Conservation (phyloP, 2,888 invertebrate species). For the Orthosia gracilis region DNA sequence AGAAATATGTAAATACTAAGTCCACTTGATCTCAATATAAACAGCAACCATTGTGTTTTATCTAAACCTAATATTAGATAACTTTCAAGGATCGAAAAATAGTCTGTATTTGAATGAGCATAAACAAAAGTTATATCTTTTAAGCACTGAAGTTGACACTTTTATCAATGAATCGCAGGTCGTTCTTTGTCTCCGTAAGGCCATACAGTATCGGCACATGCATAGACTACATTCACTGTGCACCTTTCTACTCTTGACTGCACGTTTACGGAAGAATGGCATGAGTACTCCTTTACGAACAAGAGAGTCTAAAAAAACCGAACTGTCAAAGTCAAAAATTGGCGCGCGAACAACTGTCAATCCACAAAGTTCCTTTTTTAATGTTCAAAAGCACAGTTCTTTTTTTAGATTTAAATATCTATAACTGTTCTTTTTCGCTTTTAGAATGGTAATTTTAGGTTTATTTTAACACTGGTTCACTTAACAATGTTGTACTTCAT, state of each 20-base stretch:
- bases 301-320: slow-evolving; percentile 27
- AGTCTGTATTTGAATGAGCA: slow-evolving; percentile 87
- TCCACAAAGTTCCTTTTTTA: slow-evolving; percentile 31
- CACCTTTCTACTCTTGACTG: slow-evolving; percentile 83
- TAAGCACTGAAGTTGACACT: slow-evolving; percentile 84
- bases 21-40: slow-evolving; percentile 54
- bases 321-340: slow-evolving; percentile 57
- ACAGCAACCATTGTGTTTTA: slow-evolving; percentile 58
- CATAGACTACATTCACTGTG: slow-evolving; percentile 83
- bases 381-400: slow-evolving; percentile 21
- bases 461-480: slow-evolving; percentile 61
- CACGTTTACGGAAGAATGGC: slow-evolving; percentile 84
- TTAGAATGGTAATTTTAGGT: slow-evolving; percentile 11
- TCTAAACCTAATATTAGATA: slow-evolving; percentile 61
- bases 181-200: slow-evolving; percentile 80
- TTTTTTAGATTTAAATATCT: neutral
- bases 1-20: slow-evolving; percentile 54
- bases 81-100: slow-evolving; percentile 75
- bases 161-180: slow-evolving; percentile 84
- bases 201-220: slow-evolving; percentile 83
- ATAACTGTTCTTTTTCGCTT: slow-evolving; percentile 26
- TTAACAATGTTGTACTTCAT: slow-evolving; percentile 76
- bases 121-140: slow-evolving; percentile 87
- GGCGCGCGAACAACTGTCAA: slow-evolving; percentile 46
- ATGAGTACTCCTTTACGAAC: slow-evolving; percentile 86